Evolutionary conservation across 1,140 invertebrate species (phyloP).

Genomic region (Episyrphus balteatus): DNA sequence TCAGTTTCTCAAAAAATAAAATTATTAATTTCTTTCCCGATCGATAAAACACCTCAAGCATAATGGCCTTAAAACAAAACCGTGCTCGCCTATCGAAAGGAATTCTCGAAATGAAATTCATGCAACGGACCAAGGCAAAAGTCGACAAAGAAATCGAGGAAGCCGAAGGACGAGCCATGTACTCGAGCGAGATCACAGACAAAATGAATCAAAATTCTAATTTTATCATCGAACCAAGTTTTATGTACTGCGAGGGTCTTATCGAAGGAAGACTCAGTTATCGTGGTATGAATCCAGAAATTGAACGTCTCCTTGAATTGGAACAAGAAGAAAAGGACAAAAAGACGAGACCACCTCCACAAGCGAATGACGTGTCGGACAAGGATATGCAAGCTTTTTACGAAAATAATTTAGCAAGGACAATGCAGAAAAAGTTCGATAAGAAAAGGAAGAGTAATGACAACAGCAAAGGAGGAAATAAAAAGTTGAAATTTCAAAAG

Average conservation of each 20-base stretch:
- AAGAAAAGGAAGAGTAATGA: constrained; percentile 14
- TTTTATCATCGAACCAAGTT: constrained; percentile 66
- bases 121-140: constrained; percentile 78
- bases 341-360: constrained; percentile 27
- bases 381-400: constrained; percentile 52
- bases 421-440: constrained; percentile 27
- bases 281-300: constrained; percentile 79
- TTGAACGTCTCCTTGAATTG: constrained; percentile 62
- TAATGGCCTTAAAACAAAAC: constrained; percentile 21
- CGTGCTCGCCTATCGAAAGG: constrained; percentile 51
- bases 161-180: constrained; percentile 53
- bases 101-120: constrained; percentile 75
- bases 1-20: too few species aligned
- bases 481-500: constrained; percentile 12
- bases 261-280: constrained; percentile 73
- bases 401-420: constrained; percentile 33
- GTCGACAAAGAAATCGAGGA: constrained; percentile 64
- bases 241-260: constrained; percentile 59
- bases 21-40: too few species aligned
- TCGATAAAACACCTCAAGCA: background rate
- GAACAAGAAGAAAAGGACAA: constrained; percentile 34
- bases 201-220: constrained; percentile 49
- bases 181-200: constrained; percentile 52
- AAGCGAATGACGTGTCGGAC: constrained; percentile 53
- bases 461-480: background rate